Conservation (phyloP, 2,888 invertebrate genomes). For the Pediacus dermestoides region DNA sequence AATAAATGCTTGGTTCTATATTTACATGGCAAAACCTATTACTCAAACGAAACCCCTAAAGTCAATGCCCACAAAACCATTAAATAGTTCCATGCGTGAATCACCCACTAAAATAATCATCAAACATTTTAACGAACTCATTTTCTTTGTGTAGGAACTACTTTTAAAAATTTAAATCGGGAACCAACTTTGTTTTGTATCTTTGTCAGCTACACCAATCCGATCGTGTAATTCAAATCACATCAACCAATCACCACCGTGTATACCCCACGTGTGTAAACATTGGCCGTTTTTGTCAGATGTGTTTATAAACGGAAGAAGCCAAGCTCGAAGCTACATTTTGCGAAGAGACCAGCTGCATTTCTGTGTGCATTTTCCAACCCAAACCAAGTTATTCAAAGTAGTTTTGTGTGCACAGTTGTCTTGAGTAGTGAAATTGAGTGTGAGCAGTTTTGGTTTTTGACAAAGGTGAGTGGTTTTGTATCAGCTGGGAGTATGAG, state of each 20-base stretch:
- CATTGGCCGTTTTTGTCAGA: slow-evolving; percentile 20
- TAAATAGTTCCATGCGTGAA: too few relatives aligned
- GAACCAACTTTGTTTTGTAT: slow-evolving; percentile 19
- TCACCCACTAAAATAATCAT: slow-evolving; percentile 12
- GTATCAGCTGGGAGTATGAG: background rate
- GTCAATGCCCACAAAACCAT: too few relatives aligned
- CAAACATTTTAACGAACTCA: slow-evolving; percentile 10
- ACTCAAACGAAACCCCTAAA: too few relatives aligned
- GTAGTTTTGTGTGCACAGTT: too few relatives aligned
- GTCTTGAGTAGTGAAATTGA: too few relatives aligned
- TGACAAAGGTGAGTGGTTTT: slow-evolving; percentile 14
- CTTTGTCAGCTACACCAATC: slow-evolving; percentile 9
- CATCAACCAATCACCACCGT: slow-evolving; percentile 15
- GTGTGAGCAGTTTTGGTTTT: too few relatives aligned
- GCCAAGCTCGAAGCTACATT: slow-evolving; percentile 12
- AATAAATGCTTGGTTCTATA: too few relatives aligned
- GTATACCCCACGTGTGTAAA: slow-evolving; percentile 20
- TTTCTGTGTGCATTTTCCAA: too few relatives aligned
- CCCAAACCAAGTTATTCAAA: too few relatives aligned
- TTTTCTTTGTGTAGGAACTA: slow-evolving; percentile 14
- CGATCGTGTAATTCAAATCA: slow-evolving; percentile 4
- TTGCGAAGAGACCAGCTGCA: too few relatives aligned
- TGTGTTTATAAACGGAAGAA: slow-evolving; percentile 25
- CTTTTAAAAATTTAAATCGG: slow-evolving; percentile 27
- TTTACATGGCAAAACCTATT: too few relatives aligned